phyloP scores from a whole-genome alignment of 2,113 vertebrate species.

The Promerops cafer region DNA sequence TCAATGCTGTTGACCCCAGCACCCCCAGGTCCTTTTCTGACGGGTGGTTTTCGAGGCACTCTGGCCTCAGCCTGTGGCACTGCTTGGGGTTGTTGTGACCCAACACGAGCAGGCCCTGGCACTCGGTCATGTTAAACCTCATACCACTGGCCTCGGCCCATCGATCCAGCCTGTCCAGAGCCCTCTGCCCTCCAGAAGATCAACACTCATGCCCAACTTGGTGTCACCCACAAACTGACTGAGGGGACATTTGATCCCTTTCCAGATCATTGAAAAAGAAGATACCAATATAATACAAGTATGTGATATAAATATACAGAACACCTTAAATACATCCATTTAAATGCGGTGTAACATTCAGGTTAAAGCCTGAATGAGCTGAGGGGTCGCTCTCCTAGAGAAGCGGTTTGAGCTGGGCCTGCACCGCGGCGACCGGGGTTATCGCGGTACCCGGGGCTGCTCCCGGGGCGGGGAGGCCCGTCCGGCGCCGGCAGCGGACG shows the following conservation, averaged over 20 bases:
- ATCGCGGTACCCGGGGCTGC: rapidly evolving
- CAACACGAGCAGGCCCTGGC: not conserved
- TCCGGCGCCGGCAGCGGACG: not conserved
- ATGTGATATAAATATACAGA: too few species aligned
- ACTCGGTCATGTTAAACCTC: not conserved
- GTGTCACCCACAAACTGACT: not conserved
- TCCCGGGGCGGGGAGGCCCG: rapidly evolving
- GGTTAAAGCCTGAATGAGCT: too few species aligned
- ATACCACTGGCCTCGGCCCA: rapidly evolving
- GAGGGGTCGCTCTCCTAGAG: not conserved
- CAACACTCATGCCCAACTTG: rapidly evolving
- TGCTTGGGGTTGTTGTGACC: not conserved
- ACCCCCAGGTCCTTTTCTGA: not conserved
- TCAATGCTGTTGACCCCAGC: not conserved
- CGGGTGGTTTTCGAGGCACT: rapidly evolving
- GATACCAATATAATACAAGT: not conserved
- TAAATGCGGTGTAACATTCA: rapidly evolving
- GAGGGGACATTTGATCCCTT: not conserved
- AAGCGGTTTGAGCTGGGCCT: rapidly evolving
- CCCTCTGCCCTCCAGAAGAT: not conserved
- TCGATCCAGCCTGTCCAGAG: not conserved
- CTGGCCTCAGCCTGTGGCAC: too few species aligned
- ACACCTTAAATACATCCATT: rapidly evolving
- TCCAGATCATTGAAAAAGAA: too few species aligned
- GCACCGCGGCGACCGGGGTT: rapidly evolving